These are phyloP conservation scores for Paguma larvata DNA, from an alignment of 2,797 vertebrate genomes.

Conservation along the genomic window DNA sequence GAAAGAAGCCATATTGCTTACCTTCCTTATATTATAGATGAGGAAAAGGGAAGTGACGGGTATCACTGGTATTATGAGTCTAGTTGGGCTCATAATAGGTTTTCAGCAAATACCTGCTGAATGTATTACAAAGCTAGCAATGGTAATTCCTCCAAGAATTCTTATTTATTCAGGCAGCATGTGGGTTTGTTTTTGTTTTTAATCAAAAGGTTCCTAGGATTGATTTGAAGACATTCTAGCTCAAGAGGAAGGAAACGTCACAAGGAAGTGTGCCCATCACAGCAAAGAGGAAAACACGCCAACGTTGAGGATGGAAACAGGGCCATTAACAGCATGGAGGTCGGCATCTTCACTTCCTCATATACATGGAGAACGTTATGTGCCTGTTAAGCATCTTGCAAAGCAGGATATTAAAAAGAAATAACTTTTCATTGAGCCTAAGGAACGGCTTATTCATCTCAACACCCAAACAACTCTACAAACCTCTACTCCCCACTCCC, in stretches of 20 bases:
- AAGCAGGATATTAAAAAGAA: slow-evolving; percentile 22
- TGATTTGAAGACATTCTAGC: slow-evolving; percentile 23
- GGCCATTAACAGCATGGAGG: not conserved
- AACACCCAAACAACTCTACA: not conserved
- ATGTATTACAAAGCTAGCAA: not conserved
- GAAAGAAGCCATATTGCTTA: not conserved
- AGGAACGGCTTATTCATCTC: slow-evolving; percentile 56
- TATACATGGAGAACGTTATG: not conserved
- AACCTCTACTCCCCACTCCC: too few relatives aligned
- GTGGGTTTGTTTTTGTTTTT: not conserved
- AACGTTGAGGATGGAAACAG: not conserved
- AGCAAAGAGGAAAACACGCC: not conserved
- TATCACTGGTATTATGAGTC: not conserved
- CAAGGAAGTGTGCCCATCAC: not conserved
- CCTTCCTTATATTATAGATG: not conserved
- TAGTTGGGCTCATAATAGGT: not conserved
- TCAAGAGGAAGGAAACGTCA: slow-evolving; percentile 57
- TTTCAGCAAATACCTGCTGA: not conserved
- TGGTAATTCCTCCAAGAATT: not conserved
- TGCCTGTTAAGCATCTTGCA: not conserved
- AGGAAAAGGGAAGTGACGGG: not conserved
- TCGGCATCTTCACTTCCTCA: not conserved
- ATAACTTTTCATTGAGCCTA: slow-evolving; percentile 9
- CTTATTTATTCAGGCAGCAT: not conserved
- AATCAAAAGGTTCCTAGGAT: slow-evolving; percentile 31